A percentile compares a stretch with the other conserved stretches of the same genome.
Evolutionary conservation across 2,888 invertebrate species (phyloP).

Genomic region (Meteorus cinctellus): DNA sequence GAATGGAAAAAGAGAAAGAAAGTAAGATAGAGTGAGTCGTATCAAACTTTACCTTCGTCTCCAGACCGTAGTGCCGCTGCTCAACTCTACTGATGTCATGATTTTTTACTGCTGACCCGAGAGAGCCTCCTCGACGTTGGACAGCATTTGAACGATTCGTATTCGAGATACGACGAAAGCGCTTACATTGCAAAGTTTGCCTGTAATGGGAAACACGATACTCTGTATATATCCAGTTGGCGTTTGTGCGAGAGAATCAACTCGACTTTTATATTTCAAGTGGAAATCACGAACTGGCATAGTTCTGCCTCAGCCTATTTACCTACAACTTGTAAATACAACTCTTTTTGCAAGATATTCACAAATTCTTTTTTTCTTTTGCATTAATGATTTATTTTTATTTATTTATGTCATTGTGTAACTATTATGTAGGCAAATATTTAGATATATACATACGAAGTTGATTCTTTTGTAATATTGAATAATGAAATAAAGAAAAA

Average conservation of each 20-base stretch:
- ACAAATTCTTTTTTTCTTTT: background rate
- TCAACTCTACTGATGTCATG: constrained; percentile 16
- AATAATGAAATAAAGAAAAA: background rate
- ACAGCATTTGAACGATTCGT: constrained; percentile 16
- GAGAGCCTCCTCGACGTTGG: constrained; percentile 13
- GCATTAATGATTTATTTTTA: background rate
- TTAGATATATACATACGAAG: background rate
- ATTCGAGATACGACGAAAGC: constrained; percentile 16
- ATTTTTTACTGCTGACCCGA: constrained; percentile 15
- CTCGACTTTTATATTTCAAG: constrained; percentile 16
- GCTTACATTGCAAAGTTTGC: constrained; percentile 13
- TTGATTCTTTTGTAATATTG: background rate
- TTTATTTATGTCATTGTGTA: background rate
- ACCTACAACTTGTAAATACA: background rate
- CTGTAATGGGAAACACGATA: constrained; percentile 16
- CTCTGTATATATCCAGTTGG: constrained; percentile 14
- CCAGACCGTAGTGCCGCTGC: constrained; percentile 14
- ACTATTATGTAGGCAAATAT: background rate
- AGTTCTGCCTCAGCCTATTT: background rate
- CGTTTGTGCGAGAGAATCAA: background rate
- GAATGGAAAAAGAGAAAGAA: background rate
- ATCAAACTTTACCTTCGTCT: constrained; percentile 35
- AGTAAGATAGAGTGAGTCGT: constrained; percentile 23
- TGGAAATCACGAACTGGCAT: background rate
- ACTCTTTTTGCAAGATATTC: background rate